Evolutionary conservation across 2,797 vertebrate species (phyloP), one percentile per base, ranked within the genome.

Genomic region (Xenopus petersii): DNA sequence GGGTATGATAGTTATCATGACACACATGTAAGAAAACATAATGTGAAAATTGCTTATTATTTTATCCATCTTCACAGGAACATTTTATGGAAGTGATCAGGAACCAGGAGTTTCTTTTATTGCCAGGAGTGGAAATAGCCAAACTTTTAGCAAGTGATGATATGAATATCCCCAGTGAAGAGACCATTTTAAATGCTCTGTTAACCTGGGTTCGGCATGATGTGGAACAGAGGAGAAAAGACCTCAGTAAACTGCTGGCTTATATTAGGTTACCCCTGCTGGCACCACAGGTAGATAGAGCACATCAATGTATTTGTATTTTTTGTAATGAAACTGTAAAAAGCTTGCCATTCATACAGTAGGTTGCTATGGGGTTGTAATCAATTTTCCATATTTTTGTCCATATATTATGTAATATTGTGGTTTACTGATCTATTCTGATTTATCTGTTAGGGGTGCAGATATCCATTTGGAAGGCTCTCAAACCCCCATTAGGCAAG

Each of bases 81-180:
- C 93, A 98, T 85, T 98, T 99, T 83, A 90, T 98, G 90, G 96
- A 98, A 83, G 98, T 98, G 76, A 95, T 98, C 71, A 93, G 93
- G 86, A 94, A 96, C 84, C 97, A 98, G 83, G 98, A 99, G 86
- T 99, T 99, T 85, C 89, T 97, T 7, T 87, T 99, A 77, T 88
- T 99, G 68, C 95, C 96, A 15, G 84, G 93, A 77, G 89, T 89
- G 63, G 97, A 98, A 90, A 96, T 99, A 84, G 92, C 95, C 84
- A 94, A 94, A 82, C 92, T 99, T 69, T 89, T 99, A 83, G 92
- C 88, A 24, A 99, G 96, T n/a, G 98, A 99, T 74, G 97, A 99
- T 79, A 94, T 98, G 91, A 98, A 98, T 56, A 96, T 99, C 81
- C 95, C 96, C 2, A 94, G 95, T 15, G 98, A 99, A 84, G 98